These are phyloP conservation scores for Macquaria ambigua DNA, from an alignment of 2,113 vertebrate genomes.

Conservation along the genomic window DNA sequence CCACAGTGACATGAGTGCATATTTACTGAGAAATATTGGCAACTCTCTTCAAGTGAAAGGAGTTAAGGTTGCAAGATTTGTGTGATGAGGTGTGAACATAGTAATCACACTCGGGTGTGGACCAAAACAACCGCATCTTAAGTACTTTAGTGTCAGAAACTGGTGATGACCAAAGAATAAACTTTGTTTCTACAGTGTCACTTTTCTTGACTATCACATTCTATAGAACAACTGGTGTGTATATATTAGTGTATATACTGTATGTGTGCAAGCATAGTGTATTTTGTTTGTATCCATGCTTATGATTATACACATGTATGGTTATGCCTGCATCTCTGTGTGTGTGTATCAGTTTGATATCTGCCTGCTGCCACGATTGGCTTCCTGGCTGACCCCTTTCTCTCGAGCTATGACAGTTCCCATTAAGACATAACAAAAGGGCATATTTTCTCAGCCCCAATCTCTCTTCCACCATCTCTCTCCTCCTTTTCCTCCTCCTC, in stretches of 20 bases:
- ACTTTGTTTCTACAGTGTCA: not conserved
- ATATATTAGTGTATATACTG: not conserved
- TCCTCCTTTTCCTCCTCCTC: conserved; percentile 19
- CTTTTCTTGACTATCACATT: not conserved
- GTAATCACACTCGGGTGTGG: no score
- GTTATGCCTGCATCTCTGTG: not conserved
- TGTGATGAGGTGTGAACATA: no score
- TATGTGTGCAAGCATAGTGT: not conserved
- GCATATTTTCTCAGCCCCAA: conserved; percentile 62
- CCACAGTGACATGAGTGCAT: no score
- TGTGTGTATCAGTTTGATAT: conserved; percentile 29
- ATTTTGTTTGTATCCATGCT: not conserved
- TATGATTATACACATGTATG: not conserved
- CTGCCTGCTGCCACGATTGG: conserved; percentile 31
- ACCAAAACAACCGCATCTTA: no score
- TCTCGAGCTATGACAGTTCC: conserved; percentile 64
- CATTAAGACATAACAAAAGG: conserved; percentile 74
- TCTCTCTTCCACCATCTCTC: conserved; percentile 38
- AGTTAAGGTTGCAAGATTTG: no score
- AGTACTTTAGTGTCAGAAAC: not conserved
- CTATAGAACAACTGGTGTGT: not conserved
- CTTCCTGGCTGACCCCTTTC: conserved; percentile 70
- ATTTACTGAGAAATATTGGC: no score
- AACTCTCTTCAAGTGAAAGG: no score
- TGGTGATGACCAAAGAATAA: not conserved